Conservation (phyloP, 2,797 vertebrate genomes). For the Ctenopoma multispine region DNA sequence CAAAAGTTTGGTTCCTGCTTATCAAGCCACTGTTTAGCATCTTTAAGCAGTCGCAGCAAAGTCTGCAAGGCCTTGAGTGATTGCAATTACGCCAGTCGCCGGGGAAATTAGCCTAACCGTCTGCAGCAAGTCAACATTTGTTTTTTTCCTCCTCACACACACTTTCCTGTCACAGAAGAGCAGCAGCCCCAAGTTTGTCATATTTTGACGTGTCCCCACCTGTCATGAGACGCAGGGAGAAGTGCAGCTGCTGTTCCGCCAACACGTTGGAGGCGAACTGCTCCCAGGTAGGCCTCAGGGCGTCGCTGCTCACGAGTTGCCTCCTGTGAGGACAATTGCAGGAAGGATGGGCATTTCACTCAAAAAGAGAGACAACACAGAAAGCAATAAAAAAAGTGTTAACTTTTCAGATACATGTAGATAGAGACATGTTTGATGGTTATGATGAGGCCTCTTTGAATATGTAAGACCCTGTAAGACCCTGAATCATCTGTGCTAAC, state of each 20-base stretch:
- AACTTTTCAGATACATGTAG: no score
- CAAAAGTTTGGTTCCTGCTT: conserved; percentile 31
- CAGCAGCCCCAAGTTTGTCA: not conserved
- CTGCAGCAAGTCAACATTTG: conserved; percentile 25
- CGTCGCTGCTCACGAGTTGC: conserved; percentile 70
- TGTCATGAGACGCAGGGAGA: conserved; percentile 78
- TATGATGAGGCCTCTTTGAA: no score
- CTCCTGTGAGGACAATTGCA: conserved; percentile 61
- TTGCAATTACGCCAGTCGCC: conserved; percentile 45
- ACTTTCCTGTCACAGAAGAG: not conserved
- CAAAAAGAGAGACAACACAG: not conserved
- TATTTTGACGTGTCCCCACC: conserved; percentile 48
- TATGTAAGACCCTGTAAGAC: no score
- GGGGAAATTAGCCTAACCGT: conserved; percentile 47
- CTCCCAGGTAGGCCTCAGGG: conserved; percentile 68
- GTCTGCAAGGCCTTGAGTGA: conserved; percentile 30
- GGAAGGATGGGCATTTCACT: not conserved
- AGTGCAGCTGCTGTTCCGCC: conserved; percentile 57
- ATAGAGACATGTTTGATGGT: no score
- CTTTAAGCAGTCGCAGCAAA: conserved; percentile 26
- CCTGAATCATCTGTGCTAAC: not conserved
- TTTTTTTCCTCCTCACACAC: no score
- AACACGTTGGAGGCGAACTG: conserved; percentile 27
- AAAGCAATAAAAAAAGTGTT: no score
- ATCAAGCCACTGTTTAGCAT: conserved; percentile 45